A percentile compares a stretch with the other conserved stretches of the same genome.
Evolutionary conservation across 2,797 vertebrate genomes (phyloP).

Genomic region (Arnoldichthys spilopterus): DNA sequence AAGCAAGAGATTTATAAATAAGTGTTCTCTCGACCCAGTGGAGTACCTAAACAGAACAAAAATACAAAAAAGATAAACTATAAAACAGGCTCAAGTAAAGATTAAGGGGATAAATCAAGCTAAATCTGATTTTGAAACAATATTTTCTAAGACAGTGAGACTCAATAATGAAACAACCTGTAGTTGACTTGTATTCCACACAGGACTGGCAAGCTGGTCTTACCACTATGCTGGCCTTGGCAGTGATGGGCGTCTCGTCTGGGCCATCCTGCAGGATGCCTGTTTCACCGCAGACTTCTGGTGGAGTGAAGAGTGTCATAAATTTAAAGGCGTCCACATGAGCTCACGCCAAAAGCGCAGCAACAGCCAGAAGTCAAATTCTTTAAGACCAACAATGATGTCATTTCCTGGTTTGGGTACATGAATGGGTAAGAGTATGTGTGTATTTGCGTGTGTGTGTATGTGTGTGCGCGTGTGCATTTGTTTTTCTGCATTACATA

Average conservation of each 20-base stretch:
- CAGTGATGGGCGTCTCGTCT: conserved; percentile 48
- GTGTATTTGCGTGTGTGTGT: not conserved
- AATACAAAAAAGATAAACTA: too few relatives aligned
- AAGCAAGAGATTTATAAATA: not conserved
- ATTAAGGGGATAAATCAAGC: too few relatives aligned
- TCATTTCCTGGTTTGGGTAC: conserved; percentile 60
- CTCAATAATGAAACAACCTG: not conserved
- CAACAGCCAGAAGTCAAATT: conserved; percentile 44
- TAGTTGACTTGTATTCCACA: conserved; percentile 34
- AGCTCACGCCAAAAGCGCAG: conserved; percentile 53
- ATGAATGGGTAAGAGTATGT: conserved; percentile 29
- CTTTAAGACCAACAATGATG: conserved; percentile 55
- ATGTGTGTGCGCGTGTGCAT: too few relatives aligned
- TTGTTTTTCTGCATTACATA: too few relatives aligned
- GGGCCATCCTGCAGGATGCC: conserved; percentile 44
- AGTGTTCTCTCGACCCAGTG: too few relatives aligned
- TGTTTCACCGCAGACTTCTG: conserved; percentile 55
- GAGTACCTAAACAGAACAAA: conserved; percentile 4
- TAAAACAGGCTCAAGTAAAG: too few relatives aligned
- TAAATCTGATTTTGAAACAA: too few relatives aligned
- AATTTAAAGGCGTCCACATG: conserved; percentile 56
- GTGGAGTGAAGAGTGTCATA: conserved; percentile 55
- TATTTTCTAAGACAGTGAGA: not conserved
- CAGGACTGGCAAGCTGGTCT: conserved; percentile 43
- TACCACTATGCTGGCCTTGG: conserved; percentile 43